phyloP scores from a whole-genome alignment of 2,888 invertebrate species.

The Macaria notata region DNA sequence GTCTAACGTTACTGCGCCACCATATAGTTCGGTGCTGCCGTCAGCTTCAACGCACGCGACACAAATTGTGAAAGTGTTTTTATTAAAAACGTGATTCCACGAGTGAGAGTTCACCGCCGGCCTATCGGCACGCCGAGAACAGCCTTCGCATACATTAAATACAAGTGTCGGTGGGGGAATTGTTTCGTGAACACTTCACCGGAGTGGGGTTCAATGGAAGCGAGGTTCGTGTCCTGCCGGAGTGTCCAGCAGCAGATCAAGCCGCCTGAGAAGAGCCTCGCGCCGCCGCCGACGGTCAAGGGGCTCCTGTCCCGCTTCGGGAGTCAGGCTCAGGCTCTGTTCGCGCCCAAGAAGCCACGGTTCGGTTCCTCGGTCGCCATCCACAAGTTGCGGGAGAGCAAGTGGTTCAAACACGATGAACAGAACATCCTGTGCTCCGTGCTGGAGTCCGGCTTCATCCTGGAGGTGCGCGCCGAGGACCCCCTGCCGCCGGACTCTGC shows the following conservation, averaged over 20 bases:
- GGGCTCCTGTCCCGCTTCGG: conserved; percentile 80
- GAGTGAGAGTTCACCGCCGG: conserved; percentile 64
- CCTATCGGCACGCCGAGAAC: conserved; percentile 40
- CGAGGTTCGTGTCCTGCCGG: conserved; percentile 81
- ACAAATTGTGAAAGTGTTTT: conserved; percentile 77
- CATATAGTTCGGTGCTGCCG: conserved; percentile 57
- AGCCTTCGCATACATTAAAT: conserved; percentile 34
- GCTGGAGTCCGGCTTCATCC: conserved; percentile 87
- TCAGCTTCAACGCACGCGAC: conserved; percentile 64
- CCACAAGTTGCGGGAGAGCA: conserved; percentile 87
- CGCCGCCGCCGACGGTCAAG: conserved; percentile 76
- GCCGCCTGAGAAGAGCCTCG: conserved; percentile 79
- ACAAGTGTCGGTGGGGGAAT: conserved; percentile 61
- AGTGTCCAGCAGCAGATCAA: conserved; percentile 81
- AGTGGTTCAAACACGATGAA: conserved; percentile 89
- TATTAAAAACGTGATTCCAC: conserved; percentile 58
- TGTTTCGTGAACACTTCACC: conserved; percentile 60
- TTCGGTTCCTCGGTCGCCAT: conserved; percentile 86
- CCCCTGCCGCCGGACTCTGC: conserved; percentile 71
- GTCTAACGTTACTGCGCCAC: conserved; percentile 66
- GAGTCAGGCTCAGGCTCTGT: conserved; percentile 79
- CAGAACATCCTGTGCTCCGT: conserved; percentile 87
- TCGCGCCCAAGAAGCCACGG: conserved; percentile 77
- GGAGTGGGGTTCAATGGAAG: conserved; percentile 80
- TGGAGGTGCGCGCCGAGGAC: conserved; percentile 83